Base-by-base conservation (phyloP, 2,888 invertebrate genomes). In the Anagyrus pseudococci region DNA sequence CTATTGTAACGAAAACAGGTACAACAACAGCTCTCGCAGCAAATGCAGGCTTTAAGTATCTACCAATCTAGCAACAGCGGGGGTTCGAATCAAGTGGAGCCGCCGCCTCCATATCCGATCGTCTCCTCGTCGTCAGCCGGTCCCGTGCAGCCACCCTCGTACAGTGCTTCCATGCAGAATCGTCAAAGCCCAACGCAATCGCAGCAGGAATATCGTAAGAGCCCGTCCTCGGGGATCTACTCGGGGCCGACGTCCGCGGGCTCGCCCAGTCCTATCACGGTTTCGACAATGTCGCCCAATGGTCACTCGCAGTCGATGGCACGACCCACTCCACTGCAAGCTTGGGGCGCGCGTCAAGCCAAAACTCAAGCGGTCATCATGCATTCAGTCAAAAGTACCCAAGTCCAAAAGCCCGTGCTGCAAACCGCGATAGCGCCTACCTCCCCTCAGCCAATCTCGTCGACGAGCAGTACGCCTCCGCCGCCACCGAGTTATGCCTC, bases 381-480 rank as follows among this genome's bases (percentile, higher is more conserved):
- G 95, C 96, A 96, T 80, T 94, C 95, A 29, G 97, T 97, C 19
- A 94, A 94, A 80, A 95, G 95, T 83, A 95, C 95, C 19, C 95
- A 96, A 81, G 96, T 95, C 41, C 95, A 95, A 77, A 97, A 96
- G 79, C 97, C 97, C 0, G 89, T 96, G 26, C 83, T 96, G 68
- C 97, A 97, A 82, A 97, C 96, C 17, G 97, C 97, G 10, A 93
- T 95, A 52, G 96, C 94, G n/a, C 96, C 96, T 1, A 89, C 91
- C 25, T 88, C 92, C 15, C 92, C 92, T 2, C 87, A 87, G 58
- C 85, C 87, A 22, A 85, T 87, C 3, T 83, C 84, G 46, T 81
- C 86, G 62, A 73, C 78, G 25, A 81, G 81, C 43, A 84, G 81
- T 33, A 81, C 85, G 25, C 83, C 86, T n/a, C 87, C 88, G 13